Conservation (phyloP, 2,888 invertebrate genomes). For the Drosophila demipolita region DNA sequence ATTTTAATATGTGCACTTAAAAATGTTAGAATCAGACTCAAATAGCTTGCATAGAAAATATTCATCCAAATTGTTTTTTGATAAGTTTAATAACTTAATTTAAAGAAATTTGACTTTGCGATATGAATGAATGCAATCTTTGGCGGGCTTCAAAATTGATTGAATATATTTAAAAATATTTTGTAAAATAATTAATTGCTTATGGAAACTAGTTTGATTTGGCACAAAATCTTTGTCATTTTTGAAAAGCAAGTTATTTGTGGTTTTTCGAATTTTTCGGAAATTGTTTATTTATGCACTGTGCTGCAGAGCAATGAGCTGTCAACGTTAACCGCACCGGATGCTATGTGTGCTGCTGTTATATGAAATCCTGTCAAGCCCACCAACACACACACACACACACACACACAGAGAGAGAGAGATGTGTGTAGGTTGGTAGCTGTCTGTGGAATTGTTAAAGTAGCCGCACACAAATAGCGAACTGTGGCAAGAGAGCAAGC, state of each 20-base stretch:
- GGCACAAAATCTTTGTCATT: background rate
- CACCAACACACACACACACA: constrained; percentile 31
- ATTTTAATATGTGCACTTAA: background rate
- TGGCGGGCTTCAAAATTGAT: background rate
- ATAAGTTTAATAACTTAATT: background rate
- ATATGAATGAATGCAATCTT: background rate
- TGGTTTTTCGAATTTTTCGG: background rate
- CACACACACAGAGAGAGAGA: background rate
- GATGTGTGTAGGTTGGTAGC: background rate
- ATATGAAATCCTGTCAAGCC: constrained; percentile 43
- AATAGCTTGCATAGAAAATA: background rate
- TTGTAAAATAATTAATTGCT: background rate
- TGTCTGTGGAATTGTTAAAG: constrained; percentile 31
- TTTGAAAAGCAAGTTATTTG: background rate
- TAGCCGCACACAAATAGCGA: constrained; percentile 28
- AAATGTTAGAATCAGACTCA: background rate
- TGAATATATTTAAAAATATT: background rate
- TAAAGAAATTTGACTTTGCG: background rate
- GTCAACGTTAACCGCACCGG: constrained; percentile 62
- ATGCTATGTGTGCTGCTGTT: constrained; percentile 49
- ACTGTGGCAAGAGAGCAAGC: background rate
- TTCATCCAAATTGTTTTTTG: too few relatives aligned
- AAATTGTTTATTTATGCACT: background rate
- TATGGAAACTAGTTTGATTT: background rate
- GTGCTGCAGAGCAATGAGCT: constrained; percentile 45